These are phyloP conservation scores for Enteromius argenteus DNA, from an alignment of 2,797 vertebrate species.

Conservation along the genomic window DNA sequence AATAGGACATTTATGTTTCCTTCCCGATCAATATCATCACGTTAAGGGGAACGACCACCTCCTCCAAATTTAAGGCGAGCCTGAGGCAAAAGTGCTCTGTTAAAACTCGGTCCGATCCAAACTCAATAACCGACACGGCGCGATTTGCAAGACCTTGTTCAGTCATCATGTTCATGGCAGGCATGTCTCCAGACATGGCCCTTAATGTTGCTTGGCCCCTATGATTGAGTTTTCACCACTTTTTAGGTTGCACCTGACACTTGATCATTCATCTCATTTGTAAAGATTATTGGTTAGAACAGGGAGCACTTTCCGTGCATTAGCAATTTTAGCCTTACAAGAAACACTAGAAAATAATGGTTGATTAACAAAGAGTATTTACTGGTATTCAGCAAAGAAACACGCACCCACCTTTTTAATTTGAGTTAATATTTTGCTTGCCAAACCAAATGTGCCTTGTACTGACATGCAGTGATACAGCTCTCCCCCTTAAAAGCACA, in stretches of 20 bases:
- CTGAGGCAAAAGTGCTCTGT: conserved; percentile 85
- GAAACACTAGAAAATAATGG: conserved; percentile 73
- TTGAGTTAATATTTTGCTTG: conserved; percentile 66
- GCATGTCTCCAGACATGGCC: conserved; percentile 82
- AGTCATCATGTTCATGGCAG: conserved; percentile 78
- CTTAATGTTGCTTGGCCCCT: conserved; percentile 93
- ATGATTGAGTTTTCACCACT: conserved; percentile 98
- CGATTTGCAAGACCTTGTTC: conserved; percentile 82
- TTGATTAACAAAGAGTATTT: conserved; percentile 65
- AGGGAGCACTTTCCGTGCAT: conserved; percentile 79
- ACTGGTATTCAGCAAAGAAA: conserved; percentile 63
- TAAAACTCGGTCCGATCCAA: conserved; percentile 91
- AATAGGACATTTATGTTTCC: conserved; percentile 38
- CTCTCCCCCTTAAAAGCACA: conserved; percentile 75
- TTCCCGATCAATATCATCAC: conserved; percentile 47
- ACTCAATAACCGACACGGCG: conserved; percentile 91
- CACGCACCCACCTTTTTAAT: conserved; percentile 65
- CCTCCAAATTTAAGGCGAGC: conserved; percentile 74
- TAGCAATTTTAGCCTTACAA: conserved; percentile 77
- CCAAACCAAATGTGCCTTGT: conserved; percentile 65
- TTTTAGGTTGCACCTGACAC: conserved; percentile 97
- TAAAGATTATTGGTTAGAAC: conserved; percentile 94
- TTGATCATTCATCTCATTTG: conserved; percentile 96
- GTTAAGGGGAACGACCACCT: conserved; percentile 46
- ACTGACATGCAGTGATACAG: conserved; percentile 69